phyloP scores from a whole-genome alignment of 64 coral and sea anemone genomes.

The Cladopsammia gracilis region DNA sequence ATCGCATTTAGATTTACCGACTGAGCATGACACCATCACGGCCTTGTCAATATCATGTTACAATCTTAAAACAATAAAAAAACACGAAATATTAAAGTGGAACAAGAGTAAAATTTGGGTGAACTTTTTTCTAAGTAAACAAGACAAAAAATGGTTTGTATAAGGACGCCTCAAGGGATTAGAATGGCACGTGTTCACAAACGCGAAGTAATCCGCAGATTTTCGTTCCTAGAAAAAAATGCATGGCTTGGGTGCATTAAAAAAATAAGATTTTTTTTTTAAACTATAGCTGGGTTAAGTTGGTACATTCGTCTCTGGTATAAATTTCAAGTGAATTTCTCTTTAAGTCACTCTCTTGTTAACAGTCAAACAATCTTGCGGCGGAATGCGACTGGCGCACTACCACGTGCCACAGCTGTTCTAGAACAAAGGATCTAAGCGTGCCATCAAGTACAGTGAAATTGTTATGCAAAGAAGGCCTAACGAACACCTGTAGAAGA shows the following conservation, averaged over 20 bases:
- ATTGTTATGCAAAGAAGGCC: slow-evolving; percentile 15
- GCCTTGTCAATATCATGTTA: neutral
- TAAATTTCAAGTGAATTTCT: too few species aligned
- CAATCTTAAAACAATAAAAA: neutral
- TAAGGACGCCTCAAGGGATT: slow-evolving; percentile 11
- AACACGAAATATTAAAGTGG: neutral
- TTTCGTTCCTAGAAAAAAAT: neutral
- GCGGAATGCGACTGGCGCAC: slow-evolving; percentile 23
- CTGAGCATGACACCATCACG: neutral
- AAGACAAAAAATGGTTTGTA: neutral
- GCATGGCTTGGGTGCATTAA: neutral
- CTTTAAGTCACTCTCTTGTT: neutral
- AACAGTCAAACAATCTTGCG: slow-evolving; percentile 25
- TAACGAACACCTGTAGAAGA: slow-evolving; percentile 42
- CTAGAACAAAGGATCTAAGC: slow-evolving; percentile 18
- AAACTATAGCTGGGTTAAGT: too few species aligned
- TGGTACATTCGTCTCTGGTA: too few species aligned
- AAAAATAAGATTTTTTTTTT: too few species aligned
- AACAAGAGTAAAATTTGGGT: neutral
- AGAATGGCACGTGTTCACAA: slow-evolving; percentile 2
- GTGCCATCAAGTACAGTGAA: slow-evolving; percentile 17
- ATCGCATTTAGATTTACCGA: neutral
- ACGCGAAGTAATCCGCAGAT: neutral
- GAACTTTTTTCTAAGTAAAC: neutral
- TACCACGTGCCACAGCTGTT: slow-evolving; percentile 54